phyloP scores from a whole-genome alignment of 2,113 vertebrate genomes.

The Synchiropus splendidus region DNA sequence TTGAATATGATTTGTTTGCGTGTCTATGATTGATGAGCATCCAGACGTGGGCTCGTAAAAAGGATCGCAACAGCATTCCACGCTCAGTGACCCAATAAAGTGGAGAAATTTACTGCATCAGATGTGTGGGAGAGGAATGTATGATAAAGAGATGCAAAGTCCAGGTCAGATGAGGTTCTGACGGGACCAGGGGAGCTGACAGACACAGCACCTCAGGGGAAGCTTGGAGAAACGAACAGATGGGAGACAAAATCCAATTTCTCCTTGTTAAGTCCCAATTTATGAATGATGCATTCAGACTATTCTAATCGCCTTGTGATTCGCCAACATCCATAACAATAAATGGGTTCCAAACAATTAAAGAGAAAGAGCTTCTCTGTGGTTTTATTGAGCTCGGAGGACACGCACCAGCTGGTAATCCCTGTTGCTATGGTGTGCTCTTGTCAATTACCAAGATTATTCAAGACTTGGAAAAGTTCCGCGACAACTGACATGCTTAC shows the following conservation, averaged over 20 bases:
- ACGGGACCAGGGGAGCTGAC: conserved; percentile 2
- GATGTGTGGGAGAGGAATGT: conserved; percentile 4
- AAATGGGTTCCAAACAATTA: conserved; percentile 17
- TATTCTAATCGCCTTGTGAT: conserved; percentile 19
- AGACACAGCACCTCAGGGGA: conserved; percentile 7
- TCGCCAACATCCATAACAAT: conserved; percentile 23
- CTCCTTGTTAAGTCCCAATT: conserved; percentile 25
- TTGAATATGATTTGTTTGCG: no score
- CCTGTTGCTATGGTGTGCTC: conserved; percentile 10
- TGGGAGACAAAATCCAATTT: conserved; percentile 15
- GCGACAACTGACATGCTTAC: no score
- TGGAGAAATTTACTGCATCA: no score
- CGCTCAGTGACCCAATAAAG: no score
- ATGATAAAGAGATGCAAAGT: conserved; percentile 8
- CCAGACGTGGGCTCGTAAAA: no score
- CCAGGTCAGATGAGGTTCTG: conserved; percentile 8
- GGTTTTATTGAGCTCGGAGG: conserved; percentile 7
- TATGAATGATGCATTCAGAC: conserved; percentile 21
- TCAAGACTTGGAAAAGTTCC: conserved; percentile 21
- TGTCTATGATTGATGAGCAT: neutral
- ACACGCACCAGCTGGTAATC: conserved; percentile 15
- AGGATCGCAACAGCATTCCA: no score
- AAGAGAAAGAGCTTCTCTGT: conserved; percentile 10
- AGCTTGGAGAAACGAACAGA: conserved; percentile 24
- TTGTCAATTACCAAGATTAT: conserved; percentile 16